A percentile compares a stretch with the other conserved stretches of the same genome.
Evolutionary conservation across 2,797 vertebrate genomes (phyloP).

Genomic region (Schizothorax lantsangensis): DNA sequence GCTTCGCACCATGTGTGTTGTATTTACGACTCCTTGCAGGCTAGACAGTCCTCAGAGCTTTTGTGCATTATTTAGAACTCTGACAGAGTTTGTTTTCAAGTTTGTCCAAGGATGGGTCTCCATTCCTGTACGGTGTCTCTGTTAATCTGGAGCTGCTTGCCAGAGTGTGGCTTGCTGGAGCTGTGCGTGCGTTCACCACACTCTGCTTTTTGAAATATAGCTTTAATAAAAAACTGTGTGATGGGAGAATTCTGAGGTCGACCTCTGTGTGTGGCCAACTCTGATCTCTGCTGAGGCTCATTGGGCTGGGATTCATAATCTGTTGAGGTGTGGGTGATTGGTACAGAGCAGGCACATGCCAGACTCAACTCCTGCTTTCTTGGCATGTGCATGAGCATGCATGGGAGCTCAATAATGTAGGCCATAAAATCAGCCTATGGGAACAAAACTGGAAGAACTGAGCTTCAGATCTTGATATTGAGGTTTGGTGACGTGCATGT

Average conservation of each 20-base stretch:
- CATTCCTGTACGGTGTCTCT: constrained; percentile 58
- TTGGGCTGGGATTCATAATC: constrained; percentile 72
- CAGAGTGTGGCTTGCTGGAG: constrained; percentile 67
- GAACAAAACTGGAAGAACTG: background rate
- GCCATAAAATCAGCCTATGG: constrained; percentile 12
- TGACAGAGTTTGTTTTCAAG: constrained; percentile 74
- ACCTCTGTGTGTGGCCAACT: constrained; percentile 54
- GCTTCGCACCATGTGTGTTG: constrained; percentile 72
- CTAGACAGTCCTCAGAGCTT: constrained; percentile 69
- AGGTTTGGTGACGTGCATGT: background rate
- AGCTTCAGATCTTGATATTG: background rate
- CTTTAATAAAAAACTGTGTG: constrained; percentile 69
- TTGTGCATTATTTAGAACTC: constrained; percentile 73
- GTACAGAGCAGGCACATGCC: background rate
- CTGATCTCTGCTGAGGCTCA: constrained; percentile 31
- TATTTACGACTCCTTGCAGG: constrained; percentile 77
- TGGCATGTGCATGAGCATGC: background rate
- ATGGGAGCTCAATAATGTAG: constrained; percentile 33
- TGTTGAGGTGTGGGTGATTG: constrained; percentile 69
- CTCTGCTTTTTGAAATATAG: constrained; percentile 54
- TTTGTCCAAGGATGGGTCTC: constrained; percentile 65
- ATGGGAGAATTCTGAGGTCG: constrained; percentile 66
- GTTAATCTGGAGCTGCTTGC: constrained; percentile 63
- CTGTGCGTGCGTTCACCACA: background rate
- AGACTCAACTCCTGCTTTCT: constrained; percentile 6